Evolutionary conservation across 2,113 vertebrate genomes (phyloP), one percentile per base, ranked within the genome.

Genomic region (Lophura nycthemera): DNA sequence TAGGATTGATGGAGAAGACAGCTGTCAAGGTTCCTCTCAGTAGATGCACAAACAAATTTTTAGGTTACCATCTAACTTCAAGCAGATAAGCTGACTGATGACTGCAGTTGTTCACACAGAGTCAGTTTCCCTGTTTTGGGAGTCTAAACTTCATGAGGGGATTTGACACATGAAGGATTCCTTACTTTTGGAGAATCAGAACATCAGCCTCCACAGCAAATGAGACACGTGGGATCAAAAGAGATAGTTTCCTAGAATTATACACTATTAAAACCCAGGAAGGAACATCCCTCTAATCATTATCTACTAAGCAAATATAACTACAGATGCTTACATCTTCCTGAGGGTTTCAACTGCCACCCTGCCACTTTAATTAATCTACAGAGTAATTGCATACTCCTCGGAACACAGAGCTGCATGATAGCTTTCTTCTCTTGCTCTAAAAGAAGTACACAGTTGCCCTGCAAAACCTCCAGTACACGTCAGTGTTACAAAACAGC

Each of bases 401-500:
- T 36, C n/a, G 47, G 43, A 83, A 81, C 38, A 74, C 19, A 75
- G 13, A 69, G 27, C 52, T 88, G 19, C 52, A 88, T 54, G 38
- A 25, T 15, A 67, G 29, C 34, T n/a, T 92, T 74, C 54, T 93
- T 77, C 80, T 67, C 77, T 80, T 34, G 40, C 47, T 30, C 48
- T 47, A 16, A 56, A 94, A 83, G 21, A 43, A 54, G 70, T 65
- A 91, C 92, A 85, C 47, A 91, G 60, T 15, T 59, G 71, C 21
- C 47, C 85, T 83, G 70, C 48, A 85, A 91, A 91, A 71, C 25
- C 48, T 47, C 67, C 79, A 86, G 34, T 21, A 90, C 38, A 75
- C 84, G 88, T 83, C 38, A 43, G 54, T 25, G 40, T 77, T 95
- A 59, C 57, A 90, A 94, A 92, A 75, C 32, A 83, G 56, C 54